Base-by-base conservation (phyloP, 2,113 vertebrate genomes). In the Sinocyclocheilus maitianheensis region DNA sequence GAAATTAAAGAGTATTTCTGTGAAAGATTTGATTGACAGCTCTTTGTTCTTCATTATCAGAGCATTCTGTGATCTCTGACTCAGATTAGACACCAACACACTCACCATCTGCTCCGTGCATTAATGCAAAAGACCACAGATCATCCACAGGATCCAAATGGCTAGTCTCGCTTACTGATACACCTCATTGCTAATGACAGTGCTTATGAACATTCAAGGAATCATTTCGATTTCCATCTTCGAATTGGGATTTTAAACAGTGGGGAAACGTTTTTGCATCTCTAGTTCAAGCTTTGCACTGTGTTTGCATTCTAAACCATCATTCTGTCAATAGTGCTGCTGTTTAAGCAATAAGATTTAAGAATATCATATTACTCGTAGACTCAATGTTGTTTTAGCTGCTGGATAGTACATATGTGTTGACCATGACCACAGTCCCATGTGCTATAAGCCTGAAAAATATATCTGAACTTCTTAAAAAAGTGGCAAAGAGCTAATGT, bases 1-100 rank as follows among this genome's bases (percentile, higher is more conserved):
- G 91, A 92, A 95, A 96, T 93, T 95, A 93, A 95, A 91, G 86
- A 93, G 91, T 94, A 93, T 94, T 94, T 96, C 92, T 89, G 80
- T 90, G 91, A 92, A 58, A 78, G 40, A 46, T 89, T 88, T 90
- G 84, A 89, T 63, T 90, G 89, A 83, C 83, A 83, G 79, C n/a
- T 77, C n/a, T 81, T 83, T 77, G 22, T 87, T 85, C 87, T 91
- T 88, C 88, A 84, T 89, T 81, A 67, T 40, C 77, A 40, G 62
- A 85, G 77, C 79, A 76, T 4, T 88, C 40, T 55, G 51, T 26
- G 88, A 77, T 83, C n/a, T 80, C 63, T 81, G 83, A 84, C 72
- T 53, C 58, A 53, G 43, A 85, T 63, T 18, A 82, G 48, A 46
- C 60, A 83, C 40, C 60, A 84, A 80, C 87, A 83, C 77, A 48